Evolutionary conservation across 2,888 invertebrate genomes (phyloP).

Genomic region (Drosophila subquinaria): DNA sequence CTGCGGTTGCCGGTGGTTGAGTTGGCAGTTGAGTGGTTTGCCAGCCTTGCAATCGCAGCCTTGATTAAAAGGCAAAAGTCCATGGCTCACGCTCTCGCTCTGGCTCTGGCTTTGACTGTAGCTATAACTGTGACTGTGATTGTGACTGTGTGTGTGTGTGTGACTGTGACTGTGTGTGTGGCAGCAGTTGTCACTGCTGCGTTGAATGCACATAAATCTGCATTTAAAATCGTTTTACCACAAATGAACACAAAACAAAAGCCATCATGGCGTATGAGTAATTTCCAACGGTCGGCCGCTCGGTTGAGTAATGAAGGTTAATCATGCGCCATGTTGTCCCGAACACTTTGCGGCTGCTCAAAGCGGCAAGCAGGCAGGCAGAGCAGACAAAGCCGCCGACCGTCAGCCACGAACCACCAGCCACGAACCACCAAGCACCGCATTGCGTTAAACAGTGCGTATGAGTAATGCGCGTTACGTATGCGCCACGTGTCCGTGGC

Average conservation of each 20-base stretch:
- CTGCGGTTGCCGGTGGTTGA: slow-evolving; percentile 48
- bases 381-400: slow-evolving; percentile 27
- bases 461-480: slow-evolving; percentile 74
- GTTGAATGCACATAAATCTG: slow-evolving; percentile 77
- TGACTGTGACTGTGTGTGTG: not conserved
- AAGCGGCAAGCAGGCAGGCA: slow-evolving; percentile 15
- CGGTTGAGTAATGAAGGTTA: slow-evolving; percentile 69
- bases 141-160: slow-evolving; percentile 1
- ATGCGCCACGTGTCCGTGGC: slow-evolving; percentile 67
- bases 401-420: not conserved
- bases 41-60: slow-evolving; percentile 58
- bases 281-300: slow-evolving; percentile 50
- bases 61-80: slow-evolving; percentile 72
- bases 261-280: slow-evolving; percentile 68
- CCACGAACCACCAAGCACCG: slow-evolving; percentile 2
- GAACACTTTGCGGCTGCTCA: slow-evolving; percentile 48
- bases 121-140: not conserved
- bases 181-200: slow-evolving; percentile 59
- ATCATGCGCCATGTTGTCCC: slow-evolving; percentile 67
- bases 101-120: not conserved
- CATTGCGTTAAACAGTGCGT: slow-evolving; percentile 55
- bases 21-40: slow-evolving; percentile 39
- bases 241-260: slow-evolving; percentile 59
- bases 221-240: slow-evolving; percentile 73
- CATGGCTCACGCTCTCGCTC: slow-evolving; percentile 38